phyloP scores from a whole-genome alignment of 2,797 vertebrate species.

The Mormyrops attenuatus region DNA sequence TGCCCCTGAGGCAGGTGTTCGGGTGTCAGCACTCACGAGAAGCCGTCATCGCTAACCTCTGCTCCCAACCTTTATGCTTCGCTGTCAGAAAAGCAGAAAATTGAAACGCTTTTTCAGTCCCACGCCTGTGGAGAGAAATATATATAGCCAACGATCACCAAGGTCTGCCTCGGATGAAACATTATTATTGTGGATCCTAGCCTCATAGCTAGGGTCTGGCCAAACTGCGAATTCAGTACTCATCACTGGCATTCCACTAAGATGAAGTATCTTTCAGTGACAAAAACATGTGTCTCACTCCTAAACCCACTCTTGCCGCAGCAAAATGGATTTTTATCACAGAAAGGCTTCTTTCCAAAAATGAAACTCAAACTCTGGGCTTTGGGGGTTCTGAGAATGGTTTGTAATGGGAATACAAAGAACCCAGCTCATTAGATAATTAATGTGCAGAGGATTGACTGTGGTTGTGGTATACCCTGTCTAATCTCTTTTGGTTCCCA shows the following conservation, averaged over 20 bases:
- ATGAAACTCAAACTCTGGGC: not conserved
- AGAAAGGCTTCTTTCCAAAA: not conserved
- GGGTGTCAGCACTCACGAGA: not conserved
- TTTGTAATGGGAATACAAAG: not conserved
- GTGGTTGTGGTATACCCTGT: not conserved
- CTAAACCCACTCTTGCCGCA: slow-evolving; percentile 44
- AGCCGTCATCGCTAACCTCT: not conserved
- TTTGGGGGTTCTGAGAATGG: slow-evolving; percentile 14
- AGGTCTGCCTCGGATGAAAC: slow-evolving; percentile 46
- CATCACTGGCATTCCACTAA: slow-evolving; percentile 55
- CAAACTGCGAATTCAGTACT: slow-evolving; percentile 55
- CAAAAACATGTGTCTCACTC: slow-evolving; percentile 28
- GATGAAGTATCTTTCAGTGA: slow-evolving; percentile 39
- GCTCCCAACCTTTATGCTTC: slow-evolving; percentile 21
- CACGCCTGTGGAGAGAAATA: slow-evolving; percentile 38
- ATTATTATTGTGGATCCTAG: slow-evolving; percentile 59
- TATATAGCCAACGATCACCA: slow-evolving; percentile 46
- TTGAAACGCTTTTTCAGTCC: not conserved
- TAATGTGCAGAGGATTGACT: not conserved
- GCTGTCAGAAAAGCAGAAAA: not conserved
- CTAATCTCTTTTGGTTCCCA: not conserved
- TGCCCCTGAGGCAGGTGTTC: not conserved
- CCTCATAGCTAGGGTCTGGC: slow-evolving; percentile 55
- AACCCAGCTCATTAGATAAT: slow-evolving; percentile 18
- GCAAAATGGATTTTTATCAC: slow-evolving; percentile 14